phyloP scores from a whole-genome alignment of 2,888 invertebrate genomes.

The Sisyra nigra region DNA sequence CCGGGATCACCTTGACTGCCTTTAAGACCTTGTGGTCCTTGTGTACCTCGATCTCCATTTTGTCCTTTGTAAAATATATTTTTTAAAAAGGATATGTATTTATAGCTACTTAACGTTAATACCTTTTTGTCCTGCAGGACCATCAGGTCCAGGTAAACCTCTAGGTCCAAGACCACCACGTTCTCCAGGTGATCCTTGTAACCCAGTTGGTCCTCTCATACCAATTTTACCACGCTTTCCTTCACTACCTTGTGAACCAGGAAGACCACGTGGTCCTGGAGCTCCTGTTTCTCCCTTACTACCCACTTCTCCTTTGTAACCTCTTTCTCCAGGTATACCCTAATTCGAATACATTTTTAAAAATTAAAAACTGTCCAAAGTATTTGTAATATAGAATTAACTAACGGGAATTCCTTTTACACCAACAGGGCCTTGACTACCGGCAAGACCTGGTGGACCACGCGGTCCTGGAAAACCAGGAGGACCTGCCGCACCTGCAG shows the following conservation, averaged over 20 bases:
- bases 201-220: conserved; percentile 57
- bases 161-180: conserved; percentile 45
- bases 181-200: conserved; percentile 56
- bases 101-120: too few species aligned
- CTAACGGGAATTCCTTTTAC: conserved; percentile 57
- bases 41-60: conserved; percentile 51
- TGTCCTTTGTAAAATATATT: conserved; percentile 31
- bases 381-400: conserved; percentile 9
- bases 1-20: conserved; percentile 43
- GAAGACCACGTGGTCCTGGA: conserved; percentile 57
- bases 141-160: conserved; percentile 63
- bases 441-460: conserved; percentile 58
- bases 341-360: conserved; percentile 19
- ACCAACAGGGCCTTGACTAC: conserved; percentile 57
- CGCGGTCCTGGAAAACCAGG: conserved; percentile 73
- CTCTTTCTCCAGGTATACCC: conserved; percentile 65
- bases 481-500: conserved; percentile 51
- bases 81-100: too few species aligned
- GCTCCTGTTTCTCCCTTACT: conserved; percentile 58
- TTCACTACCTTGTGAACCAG: conserved; percentile 57
- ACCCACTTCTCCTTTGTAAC: conserved; percentile 63
- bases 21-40: conserved; percentile 45
- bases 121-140: conserved; percentile 58
- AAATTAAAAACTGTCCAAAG: conserved; percentile 1
- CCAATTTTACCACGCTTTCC: conserved; percentile 73